Evolutionary conservation across 2,797 vertebrate genomes (phyloP), one percentile per base, ranked within the genome.

Genomic region (Aulostomus chinensis): DNA sequence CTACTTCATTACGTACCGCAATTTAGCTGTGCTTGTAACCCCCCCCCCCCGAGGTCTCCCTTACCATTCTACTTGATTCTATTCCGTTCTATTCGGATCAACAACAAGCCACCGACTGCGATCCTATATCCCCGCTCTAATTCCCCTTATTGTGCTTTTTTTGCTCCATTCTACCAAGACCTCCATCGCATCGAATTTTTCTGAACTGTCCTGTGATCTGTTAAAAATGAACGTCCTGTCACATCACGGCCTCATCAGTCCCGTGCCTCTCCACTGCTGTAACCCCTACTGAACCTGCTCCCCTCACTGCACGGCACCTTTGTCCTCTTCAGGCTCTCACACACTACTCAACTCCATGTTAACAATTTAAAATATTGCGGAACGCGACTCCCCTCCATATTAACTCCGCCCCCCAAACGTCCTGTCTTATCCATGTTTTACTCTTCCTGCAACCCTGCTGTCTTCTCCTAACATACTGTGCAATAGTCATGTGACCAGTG

Each of bases 1-100:
- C 68, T 61, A 66, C 78, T 81, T 78, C 72, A 80, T 81, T 73
- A 79, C 60, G 36, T 38, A 21, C 1, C 46, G 39, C 25, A 34
- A 41, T 69, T 76, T 58, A 55, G 48, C 46, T 42, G 38, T 28
- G 49, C 35, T 62, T 76, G 45, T 68, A 70, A 67, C 40, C 36
- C 22, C 51, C 36, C 30, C 9, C 20, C 36, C 28, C 9, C 20
- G 3, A 15, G 58, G 52, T 71, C 56, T 52, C 8, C 13, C 51
- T 69, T 68, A 26, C 31, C 15, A 49, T 57, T 66, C 10, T 18
- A 20, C 9, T 28, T 14, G 3, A 45, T 49, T 20, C 15, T 15
- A 32, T 59, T 37, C 5, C 30, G 13, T 55, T 66, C 29, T 59
- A 15, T 33, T 53, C 16, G 17, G 31, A 56, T 61, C 39, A 32